Conservation (phyloP, 1,140 invertebrate species). For the Panagrolaimus sp. region DNA sequence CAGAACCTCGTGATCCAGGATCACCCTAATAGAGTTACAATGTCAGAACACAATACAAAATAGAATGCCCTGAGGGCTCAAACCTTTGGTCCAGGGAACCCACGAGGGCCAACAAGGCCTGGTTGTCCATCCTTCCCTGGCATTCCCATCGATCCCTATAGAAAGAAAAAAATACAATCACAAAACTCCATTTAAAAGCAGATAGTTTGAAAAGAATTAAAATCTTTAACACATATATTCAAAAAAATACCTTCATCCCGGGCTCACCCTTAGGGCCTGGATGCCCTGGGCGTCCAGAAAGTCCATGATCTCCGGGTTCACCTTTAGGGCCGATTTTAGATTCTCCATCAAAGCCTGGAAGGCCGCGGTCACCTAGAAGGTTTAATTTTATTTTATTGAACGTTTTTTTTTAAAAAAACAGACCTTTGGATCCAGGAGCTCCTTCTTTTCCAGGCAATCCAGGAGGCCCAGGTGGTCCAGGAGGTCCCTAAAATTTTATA, state of each 20-base stretch:
- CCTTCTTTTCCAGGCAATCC: constrained; percentile 33
- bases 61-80: constrained; percentile 17
- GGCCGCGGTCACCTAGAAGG: constrained; percentile 49
- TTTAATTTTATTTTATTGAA: too few relatives aligned
- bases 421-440: constrained; percentile 31
- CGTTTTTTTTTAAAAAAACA: too few relatives aligned
- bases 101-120: constrained; percentile 37
- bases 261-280: constrained; percentile 36
- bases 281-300: constrained; percentile 29
- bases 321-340: constrained; percentile 54
- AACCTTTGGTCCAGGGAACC: constrained; percentile 41
- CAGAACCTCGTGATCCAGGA: constrained; percentile 16
- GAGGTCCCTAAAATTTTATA: constrained; percentile 35
- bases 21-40: constrained; percentile 34
- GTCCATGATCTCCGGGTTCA: constrained; percentile 36
- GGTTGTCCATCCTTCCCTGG: constrained; percentile 31
- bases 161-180: constrained; percentile 19
- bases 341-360: constrained; percentile 56
- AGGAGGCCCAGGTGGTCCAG: constrained; percentile 38
- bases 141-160: constrained; percentile 34
- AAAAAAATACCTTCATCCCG: constrained; percentile 40
- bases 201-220: not conserved
- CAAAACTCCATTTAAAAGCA: constrained; percentile 2
- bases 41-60: constrained; percentile 17
- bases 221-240: constrained; percentile 19